These are phyloP conservation scores for Varecia variegata DNA, from an alignment of 2,797 vertebrate species.

Conservation along the genomic window DNA sequence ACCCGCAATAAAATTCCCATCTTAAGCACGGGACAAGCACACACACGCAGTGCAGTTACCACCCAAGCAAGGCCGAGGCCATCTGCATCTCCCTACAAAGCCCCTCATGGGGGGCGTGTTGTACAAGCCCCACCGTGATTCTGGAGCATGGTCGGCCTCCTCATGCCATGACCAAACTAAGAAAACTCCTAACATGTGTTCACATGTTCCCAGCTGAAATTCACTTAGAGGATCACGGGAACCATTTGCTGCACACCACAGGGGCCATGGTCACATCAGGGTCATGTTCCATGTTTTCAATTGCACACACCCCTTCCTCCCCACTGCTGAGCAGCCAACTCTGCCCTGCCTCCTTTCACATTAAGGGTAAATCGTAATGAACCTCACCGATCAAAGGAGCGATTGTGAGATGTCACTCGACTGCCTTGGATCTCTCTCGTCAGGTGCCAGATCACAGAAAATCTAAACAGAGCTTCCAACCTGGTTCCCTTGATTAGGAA, in stretches of 20 bases:
- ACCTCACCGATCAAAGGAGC: constrained; percentile 94
- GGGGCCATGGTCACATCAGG: neutral
- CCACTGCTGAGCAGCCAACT: neutral
- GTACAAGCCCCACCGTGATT: neutral
- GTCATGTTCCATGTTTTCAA: accelerated
- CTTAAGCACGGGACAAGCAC: accelerated
- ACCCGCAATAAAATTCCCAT: too few species aligned
- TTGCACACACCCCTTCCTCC: accelerated
- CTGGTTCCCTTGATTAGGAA: constrained; percentile 85
- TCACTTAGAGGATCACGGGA: neutral
- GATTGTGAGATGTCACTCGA: constrained; percentile 92
- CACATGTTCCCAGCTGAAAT: accelerated
- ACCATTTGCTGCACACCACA: accelerated
- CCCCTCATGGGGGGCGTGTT: accelerated
- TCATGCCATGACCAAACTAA: accelerated
- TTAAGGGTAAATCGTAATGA: accelerated
- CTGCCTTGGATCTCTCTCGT: constrained; percentile 94
- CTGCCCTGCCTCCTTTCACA: neutral
- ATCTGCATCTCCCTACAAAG: accelerated
- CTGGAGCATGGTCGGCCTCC: accelerated
- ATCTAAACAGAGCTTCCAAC: constrained; percentile 94
- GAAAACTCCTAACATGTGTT: neutral
- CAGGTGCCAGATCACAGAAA: constrained; percentile 98
- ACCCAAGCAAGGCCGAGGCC: accelerated
- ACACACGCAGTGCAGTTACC: accelerated